A percentile compares a stretch with the other conserved stretches of the same genome.
Conservation (phyloP, 2,113 vertebrate genomes). For the Hippocampus mohnikei region DNA sequence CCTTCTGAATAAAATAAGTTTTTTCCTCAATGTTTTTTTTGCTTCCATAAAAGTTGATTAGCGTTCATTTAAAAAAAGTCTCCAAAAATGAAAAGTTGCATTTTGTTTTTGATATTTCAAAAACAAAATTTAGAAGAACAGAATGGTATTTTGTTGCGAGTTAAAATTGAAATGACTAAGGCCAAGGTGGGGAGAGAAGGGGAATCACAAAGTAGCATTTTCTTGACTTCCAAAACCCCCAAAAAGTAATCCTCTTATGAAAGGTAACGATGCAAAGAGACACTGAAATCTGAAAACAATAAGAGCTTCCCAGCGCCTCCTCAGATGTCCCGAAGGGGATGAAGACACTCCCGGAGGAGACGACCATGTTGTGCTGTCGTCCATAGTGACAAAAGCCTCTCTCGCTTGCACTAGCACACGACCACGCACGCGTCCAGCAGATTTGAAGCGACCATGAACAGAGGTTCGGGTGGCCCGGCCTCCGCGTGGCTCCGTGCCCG, state of each 20-base stretch:
- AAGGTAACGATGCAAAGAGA: not conserved
- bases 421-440: conserved; percentile 30
- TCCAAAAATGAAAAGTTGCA: too few relatives aligned
- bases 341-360: conserved; percentile 45
- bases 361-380: conserved; percentile 48
- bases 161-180: too few relatives aligned
- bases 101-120: too few relatives aligned
- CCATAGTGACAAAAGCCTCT: conserved; percentile 65
- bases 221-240: not conserved
- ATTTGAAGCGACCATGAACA: not conserved
- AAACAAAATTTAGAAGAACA: too few relatives aligned
- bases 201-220: not conserved
- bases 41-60: too few relatives aligned
- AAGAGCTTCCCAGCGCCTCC: not conserved
- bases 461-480: not conserved
- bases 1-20: too few relatives aligned
- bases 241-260: not conserved
- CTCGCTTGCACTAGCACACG: not conserved
- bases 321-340: conserved; percentile 24
- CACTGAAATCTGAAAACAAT: not conserved
- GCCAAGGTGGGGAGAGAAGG: too few relatives aligned
- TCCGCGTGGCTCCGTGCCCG: conserved; percentile 61
- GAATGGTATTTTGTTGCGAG: too few relatives aligned
- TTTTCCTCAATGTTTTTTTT: too few relatives aligned
- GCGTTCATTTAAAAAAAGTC: too few relatives aligned